phyloP scores from a whole-genome alignment of 2,113 vertebrate species.

The Scomber colias region DNA sequence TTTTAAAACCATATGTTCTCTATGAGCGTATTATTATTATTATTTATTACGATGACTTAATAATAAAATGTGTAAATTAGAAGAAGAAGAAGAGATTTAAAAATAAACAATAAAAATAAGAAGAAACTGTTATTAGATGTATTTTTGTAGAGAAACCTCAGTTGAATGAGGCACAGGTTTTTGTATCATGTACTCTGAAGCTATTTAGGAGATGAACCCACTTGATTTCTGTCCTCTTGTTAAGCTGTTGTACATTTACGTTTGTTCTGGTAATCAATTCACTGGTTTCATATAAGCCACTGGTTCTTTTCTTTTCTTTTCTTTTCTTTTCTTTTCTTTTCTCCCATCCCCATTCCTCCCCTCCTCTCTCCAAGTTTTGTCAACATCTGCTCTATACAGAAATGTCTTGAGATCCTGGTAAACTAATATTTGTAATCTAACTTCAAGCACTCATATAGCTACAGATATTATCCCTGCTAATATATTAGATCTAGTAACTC shows the following conservation, averaged over 20 bases:
- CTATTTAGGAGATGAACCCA: constrained; percentile 52
- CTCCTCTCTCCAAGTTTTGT: constrained; percentile 24
- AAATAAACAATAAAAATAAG: background rate
- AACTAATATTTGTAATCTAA: constrained; percentile 56
- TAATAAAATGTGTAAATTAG: constrained; percentile 60
- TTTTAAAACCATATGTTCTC: constrained; percentile 37
- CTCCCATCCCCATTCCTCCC: too few species aligned
- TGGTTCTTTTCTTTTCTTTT: background rate
- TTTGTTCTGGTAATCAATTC: constrained; percentile 14
- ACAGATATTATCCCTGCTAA: constrained; percentile 58
- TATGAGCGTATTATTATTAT: constrained; percentile 10
- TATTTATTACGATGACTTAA: constrained; percentile 48
- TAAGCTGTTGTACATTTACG: constrained; percentile 44
- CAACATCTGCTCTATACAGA: constrained; percentile 6
- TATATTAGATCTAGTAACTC: constrained; percentile 46
- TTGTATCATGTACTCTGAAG: constrained; percentile 67
- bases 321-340: too few species aligned
- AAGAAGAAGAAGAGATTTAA: background rate
- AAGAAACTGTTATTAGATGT: constrained; percentile 69
- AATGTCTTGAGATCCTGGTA: constrained; percentile 49
- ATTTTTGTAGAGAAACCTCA: constrained; percentile 80
- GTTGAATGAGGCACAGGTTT: constrained; percentile 70
- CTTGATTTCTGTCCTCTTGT: constrained; percentile 30
- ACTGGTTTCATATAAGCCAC: constrained; percentile 3
- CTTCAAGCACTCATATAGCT: constrained; percentile 43